These are phyloP conservation scores for Unio delphinus DNA, from an alignment of 2,888 invertebrate species.

Conservation along the genomic window DNA sequence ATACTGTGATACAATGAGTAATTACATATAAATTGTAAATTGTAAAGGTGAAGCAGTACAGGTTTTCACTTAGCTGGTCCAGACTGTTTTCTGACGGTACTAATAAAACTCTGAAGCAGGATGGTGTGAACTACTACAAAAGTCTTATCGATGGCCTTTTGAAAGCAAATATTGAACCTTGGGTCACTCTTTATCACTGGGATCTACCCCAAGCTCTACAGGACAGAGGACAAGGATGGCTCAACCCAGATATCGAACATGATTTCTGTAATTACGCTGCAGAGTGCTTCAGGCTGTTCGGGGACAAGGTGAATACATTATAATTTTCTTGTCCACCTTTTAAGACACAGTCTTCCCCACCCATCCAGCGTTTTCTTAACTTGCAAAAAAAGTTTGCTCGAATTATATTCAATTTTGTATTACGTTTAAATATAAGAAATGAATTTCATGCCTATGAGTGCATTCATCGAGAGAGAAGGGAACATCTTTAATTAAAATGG, in stretches of 20 bases:
- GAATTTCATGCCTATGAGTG: too few species aligned
- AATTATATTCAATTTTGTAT: too few species aligned
- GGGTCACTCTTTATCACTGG: slow-evolving; percentile 73
- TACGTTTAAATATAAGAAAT: too few species aligned
- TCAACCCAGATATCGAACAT: slow-evolving; percentile 26
- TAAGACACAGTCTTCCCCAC: too few species aligned
- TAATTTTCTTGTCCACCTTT: too few species aligned
- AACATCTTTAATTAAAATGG: too few species aligned
- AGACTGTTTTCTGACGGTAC: slow-evolving; percentile 79
- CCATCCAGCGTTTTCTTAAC: too few species aligned
- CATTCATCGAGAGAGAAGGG: too few species aligned
- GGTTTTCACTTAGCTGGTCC: slow-evolving; percentile 78
- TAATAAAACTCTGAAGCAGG: slow-evolving; percentile 74
- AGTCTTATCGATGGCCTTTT: slow-evolving; percentile 81
- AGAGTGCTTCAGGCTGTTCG: not conserved
- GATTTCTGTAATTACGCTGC: slow-evolving; percentile 9
- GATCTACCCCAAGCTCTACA: slow-evolving; percentile 68
- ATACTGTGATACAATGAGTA: too few species aligned
- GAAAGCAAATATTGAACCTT: slow-evolving; percentile 75
- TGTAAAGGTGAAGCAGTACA: slow-evolving; percentile 38
- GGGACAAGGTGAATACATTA: too few species aligned
- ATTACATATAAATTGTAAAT: too few species aligned
- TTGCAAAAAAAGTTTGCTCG: too few species aligned
- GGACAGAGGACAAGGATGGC: slow-evolving; percentile 68
- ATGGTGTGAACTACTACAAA: slow-evolving; percentile 83